Conservation (phyloP, 2,888 invertebrate genomes). For the Aspidiotus destructor region DNA sequence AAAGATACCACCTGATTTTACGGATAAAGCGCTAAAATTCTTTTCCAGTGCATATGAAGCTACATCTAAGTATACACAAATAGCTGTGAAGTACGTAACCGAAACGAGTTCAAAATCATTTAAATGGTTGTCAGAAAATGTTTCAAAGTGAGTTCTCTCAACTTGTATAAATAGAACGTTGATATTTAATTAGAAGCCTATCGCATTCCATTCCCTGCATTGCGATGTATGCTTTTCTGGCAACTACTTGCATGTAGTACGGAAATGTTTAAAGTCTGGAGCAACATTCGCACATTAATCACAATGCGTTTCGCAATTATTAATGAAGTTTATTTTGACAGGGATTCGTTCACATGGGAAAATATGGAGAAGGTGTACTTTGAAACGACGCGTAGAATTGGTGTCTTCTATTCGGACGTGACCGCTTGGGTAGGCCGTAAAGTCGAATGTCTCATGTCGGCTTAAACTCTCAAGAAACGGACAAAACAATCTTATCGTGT, state of each 20-base stretch:
- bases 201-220: too few species aligned
- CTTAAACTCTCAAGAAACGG: constrained; percentile 5
- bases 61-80: neutral
- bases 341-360: constrained; percentile 23
- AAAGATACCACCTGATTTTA: constrained; percentile 10
- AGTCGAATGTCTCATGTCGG: constrained; percentile 17
- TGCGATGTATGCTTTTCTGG: too few species aligned
- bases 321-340: constrained; percentile 1
- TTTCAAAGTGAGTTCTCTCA: constrained; percentile 9
- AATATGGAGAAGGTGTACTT: constrained; percentile 24
- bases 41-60: constrained; percentile 2
- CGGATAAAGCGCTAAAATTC: constrained; percentile 15
- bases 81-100: neutral
- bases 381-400: constrained; percentile 12
- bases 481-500: too few species aligned
- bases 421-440: constrained; percentile 23
- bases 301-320: too few species aligned
- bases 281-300: too few species aligned
- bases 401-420: constrained; percentile 18
- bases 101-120: constrained; percentile 5
- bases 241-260: too few species aligned
- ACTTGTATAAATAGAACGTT: neutral
- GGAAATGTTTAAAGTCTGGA: too few species aligned
- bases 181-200: too few species aligned
- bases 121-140: constrained; percentile 17